These are phyloP conservation scores for Rhodinocichla rosea DNA, from an alignment of 2,113 vertebrate genomes.

Conservation along the genomic window DNA sequence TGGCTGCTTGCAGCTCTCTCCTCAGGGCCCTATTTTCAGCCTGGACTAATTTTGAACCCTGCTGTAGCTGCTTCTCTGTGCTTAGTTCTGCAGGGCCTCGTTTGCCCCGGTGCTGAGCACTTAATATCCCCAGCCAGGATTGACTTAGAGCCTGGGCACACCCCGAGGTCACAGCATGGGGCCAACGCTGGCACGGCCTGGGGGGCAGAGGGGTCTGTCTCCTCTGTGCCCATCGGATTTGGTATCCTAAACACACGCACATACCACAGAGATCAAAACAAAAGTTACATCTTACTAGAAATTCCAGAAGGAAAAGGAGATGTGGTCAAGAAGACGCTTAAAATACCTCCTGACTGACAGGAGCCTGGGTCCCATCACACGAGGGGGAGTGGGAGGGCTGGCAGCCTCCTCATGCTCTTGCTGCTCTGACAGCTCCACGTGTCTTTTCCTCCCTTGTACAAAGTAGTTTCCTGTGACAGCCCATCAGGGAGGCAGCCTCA, in stretches of 20 bases:
- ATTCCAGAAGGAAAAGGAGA: neutral
- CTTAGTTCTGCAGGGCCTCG: constrained; percentile 23
- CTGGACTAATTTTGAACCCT: neutral
- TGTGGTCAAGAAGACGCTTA: neutral
- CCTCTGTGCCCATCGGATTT: rapidly evolving
- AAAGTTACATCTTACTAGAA: neutral
- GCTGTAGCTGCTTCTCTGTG: neutral
- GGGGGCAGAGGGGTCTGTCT: neutral
- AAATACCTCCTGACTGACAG: neutral
- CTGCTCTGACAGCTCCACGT: neutral
- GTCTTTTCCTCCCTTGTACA: neutral
- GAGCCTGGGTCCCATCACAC: rapidly evolving
- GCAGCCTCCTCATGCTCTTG: neutral
- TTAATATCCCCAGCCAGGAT: neutral
- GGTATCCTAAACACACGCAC: neutral
- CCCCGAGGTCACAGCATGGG: neutral
- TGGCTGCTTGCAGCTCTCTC: neutral
- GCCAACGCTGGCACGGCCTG: rapidly evolving
- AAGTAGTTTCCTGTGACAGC: neutral
- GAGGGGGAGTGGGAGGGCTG: neutral
- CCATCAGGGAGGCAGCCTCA: neutral
- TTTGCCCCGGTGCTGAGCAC: constrained; percentile 31
- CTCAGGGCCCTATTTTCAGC: constrained; percentile 9
- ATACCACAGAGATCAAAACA: rapidly evolving
- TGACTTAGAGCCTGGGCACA: neutral